These are phyloP conservation scores for Volucella inflata DNA, from an alignment of 2,888 invertebrate species.

Conservation along the genomic window DNA sequence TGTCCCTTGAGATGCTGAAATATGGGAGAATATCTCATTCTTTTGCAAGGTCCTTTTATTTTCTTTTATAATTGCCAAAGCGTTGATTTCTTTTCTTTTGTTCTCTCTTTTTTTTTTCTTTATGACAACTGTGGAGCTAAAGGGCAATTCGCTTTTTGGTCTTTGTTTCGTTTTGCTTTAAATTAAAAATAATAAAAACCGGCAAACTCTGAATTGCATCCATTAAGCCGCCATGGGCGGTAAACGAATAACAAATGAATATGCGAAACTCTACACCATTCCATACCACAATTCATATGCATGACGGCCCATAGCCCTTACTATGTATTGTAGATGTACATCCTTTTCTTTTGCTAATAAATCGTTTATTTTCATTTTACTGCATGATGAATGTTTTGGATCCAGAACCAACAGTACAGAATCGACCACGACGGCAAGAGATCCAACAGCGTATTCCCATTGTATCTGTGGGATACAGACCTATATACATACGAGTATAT, in stretches of 20 bases:
- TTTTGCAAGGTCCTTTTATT: constrained; percentile 1
- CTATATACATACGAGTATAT: constrained; percentile 2
- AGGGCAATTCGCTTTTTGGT: constrained; percentile 20
- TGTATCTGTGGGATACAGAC: constrained; percentile 1
- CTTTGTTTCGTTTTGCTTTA: constrained; percentile 8
- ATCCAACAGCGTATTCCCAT: constrained; percentile 10
- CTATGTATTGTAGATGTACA: constrained; percentile 56
- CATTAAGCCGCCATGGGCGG: constrained; percentile 44
- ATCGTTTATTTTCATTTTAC: constrained; percentile 55
- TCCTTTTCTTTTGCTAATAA: constrained; percentile 44
- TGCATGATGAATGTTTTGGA: constrained; percentile 59
- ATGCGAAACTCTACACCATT: constrained; percentile 11
- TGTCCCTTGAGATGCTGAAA: not conserved
- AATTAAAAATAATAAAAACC: constrained; percentile 52
- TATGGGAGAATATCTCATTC: constrained; percentile 9
- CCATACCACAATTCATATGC: constrained; percentile 38
- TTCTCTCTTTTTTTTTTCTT: not conserved
- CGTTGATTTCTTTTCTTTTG: not conserved
- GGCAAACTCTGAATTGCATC: constrained; percentile 10
- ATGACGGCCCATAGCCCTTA: constrained; percentile 32
- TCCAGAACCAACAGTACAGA: constrained; percentile 30
- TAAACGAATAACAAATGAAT: constrained; percentile 18
- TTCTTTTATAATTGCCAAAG: constrained; percentile 20
- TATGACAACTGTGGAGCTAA: constrained; percentile 17
- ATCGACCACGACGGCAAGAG: not conserved